These are phyloP conservation scores for Xiphophorus maculatus DNA, from an alignment of 2,113 vertebrate genomes.

Conservation along the genomic window DNA sequence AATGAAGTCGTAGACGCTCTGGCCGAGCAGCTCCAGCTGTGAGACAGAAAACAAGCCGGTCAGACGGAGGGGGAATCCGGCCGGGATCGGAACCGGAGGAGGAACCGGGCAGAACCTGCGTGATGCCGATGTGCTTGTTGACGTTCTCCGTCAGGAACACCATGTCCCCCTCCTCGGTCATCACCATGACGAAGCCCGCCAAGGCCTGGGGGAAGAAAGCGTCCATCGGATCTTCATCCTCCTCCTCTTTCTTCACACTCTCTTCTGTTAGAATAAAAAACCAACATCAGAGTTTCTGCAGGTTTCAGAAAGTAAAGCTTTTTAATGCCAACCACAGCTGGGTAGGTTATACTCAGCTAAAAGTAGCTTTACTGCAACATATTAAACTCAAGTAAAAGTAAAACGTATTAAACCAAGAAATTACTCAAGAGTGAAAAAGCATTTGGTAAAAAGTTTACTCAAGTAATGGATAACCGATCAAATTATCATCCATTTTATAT, in stretches of 20 bases:
- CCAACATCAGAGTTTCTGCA: too few species aligned
- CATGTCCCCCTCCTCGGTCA: constrained; percentile 88
- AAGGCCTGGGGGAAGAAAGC: constrained; percentile 84
- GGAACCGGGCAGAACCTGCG: constrained; percentile 77
- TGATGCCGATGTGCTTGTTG: constrained; percentile 86
- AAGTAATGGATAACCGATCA: too few species aligned
- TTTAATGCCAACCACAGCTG: too few species aligned
- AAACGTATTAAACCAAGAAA: too few species aligned
- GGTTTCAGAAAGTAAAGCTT: too few species aligned
- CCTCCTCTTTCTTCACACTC: not conserved
- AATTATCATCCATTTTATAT: too few species aligned
- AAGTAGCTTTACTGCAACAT: too few species aligned
- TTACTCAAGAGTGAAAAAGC: too few species aligned
- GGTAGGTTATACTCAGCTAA: too few species aligned
- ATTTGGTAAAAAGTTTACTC: too few species aligned
- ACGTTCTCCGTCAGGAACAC: constrained; percentile 89
- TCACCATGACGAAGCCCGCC: constrained; percentile 88
- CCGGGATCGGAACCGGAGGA: not conserved
- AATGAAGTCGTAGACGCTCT: constrained; percentile 87
- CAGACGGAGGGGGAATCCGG: not conserved
- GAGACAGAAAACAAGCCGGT: not conserved
- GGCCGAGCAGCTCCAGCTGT: constrained; percentile 89
- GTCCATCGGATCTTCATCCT: constrained; percentile 78
- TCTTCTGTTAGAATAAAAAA: constrained; percentile 1
- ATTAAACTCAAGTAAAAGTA: too few species aligned